Conservation (phyloP, 2,113 vertebrate genomes). For the Zosterops japonicus region DNA sequence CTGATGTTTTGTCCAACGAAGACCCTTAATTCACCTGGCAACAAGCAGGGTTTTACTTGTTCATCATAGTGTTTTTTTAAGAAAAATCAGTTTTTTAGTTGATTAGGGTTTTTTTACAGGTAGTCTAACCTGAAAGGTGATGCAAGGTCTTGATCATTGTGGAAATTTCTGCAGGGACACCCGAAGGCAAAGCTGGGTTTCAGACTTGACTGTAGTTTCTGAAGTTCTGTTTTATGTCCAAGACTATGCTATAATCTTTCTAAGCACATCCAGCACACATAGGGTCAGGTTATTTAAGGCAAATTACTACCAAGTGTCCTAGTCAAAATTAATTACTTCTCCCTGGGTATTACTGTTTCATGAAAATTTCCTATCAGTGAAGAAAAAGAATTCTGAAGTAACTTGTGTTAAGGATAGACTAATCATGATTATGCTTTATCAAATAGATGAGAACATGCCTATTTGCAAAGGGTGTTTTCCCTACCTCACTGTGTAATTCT, state of each 20-base stretch:
- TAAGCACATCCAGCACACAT: neutral
- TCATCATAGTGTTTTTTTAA: neutral
- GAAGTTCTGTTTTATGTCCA: neutral
- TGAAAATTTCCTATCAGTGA: neutral
- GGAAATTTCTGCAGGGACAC: neutral
- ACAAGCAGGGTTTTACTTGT: neutral
- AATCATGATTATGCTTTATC: neutral
- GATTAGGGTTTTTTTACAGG: neutral
- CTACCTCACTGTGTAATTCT: neutral
- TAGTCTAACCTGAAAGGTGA: neutral
- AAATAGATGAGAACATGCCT: neutral
- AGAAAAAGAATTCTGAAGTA: neutral
- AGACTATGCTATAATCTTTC: neutral
- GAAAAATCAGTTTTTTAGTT: neutral
- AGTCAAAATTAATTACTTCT: neutral
- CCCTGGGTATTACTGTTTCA: neutral
- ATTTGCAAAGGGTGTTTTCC: neutral
- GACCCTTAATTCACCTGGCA: neutral
- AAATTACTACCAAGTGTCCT: neutral
- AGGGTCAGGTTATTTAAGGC: neutral
- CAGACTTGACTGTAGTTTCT: neutral
- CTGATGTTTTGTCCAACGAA: neutral
- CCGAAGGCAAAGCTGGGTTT: neutral
- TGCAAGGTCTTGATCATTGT: neutral
- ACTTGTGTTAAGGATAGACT: neutral